phyloP scores from a whole-genome alignment of 2,797 vertebrate species.

The Falco rusticolus region DNA sequence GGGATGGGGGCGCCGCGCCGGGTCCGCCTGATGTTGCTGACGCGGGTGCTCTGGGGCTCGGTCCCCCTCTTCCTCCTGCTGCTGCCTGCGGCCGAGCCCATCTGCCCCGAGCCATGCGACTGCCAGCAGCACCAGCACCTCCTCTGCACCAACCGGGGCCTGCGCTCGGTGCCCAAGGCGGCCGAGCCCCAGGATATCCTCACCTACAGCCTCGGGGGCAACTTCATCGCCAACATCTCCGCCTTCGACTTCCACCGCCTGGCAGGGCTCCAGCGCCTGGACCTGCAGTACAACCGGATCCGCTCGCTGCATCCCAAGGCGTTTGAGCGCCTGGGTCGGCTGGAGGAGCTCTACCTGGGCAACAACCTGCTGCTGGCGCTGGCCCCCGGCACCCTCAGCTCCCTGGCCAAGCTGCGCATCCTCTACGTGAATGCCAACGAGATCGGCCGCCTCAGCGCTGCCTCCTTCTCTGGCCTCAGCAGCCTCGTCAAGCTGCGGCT shows the following conservation, averaged over 20 bases:
- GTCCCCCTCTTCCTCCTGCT: constrained; percentile 54
- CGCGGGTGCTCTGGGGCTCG: constrained; percentile 52
- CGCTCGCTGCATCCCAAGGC: constrained; percentile 86
- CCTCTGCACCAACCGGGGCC: constrained; percentile 92
- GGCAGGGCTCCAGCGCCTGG: constrained; percentile 85
- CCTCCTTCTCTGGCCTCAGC: constrained; percentile 83
- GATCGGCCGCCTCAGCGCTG: constrained; percentile 81
- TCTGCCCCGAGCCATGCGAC: constrained; percentile 92
- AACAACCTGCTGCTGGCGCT: constrained; percentile 87
- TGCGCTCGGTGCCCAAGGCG: constrained; percentile 84
- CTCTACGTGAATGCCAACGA: constrained; percentile 90
- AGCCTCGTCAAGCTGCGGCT: constrained; percentile 89
- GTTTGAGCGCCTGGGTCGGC: constrained; percentile 85
- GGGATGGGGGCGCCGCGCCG: constrained; percentile 43
- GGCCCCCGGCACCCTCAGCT: constrained; percentile 81
- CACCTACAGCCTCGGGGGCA: constrained; percentile 92
- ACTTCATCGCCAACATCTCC: constrained; percentile 91
- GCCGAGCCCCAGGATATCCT: constrained; percentile 80
- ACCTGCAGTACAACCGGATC: constrained; percentile 94
- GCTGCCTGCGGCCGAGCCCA: constrained; percentile 45
- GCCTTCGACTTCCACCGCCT: constrained; percentile 86
- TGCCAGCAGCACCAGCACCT: constrained; percentile 90
- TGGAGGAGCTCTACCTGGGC: constrained; percentile 94
- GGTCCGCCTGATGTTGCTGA: constrained; percentile 72
- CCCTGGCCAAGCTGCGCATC: constrained; percentile 86